Conservation (phyloP, 2,113 vertebrate species). For the Bambusicola thoracicus region DNA sequence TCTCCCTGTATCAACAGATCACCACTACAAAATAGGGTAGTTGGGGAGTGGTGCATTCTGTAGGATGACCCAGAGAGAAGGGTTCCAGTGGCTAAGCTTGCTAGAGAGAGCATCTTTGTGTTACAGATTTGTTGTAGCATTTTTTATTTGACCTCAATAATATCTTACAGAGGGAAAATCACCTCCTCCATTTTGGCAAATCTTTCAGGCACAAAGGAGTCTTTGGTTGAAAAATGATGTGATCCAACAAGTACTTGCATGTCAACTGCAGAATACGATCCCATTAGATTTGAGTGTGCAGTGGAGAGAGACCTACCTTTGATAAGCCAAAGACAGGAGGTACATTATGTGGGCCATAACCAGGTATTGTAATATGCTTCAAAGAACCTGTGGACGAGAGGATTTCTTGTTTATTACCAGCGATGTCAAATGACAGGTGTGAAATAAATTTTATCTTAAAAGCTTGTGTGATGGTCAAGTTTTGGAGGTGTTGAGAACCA, state of each 20-base stretch:
- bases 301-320: neutral
- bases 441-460: neutral
- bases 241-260: rapidly evolving
- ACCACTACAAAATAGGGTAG: neutral
- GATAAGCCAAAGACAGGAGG: no score
- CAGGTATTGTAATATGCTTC: neutral
- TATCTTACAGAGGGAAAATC: neutral
- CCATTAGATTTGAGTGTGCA: neutral
- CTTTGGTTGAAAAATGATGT: neutral
- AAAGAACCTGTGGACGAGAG: neutral
- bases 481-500: neutral
- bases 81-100: neutral
- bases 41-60: neutral
- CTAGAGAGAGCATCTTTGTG: neutral
- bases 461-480: neutral
- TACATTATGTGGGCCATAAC: neutral
- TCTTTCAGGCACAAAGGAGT: neutral
- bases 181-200: neutral
- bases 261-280: neutral
- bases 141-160: neutral
- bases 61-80: rapidly evolving
- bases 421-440: neutral
- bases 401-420: neutral
- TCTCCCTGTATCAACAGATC: neutral
- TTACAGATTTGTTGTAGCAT: neutral